Evolutionary conservation across 1,140 invertebrate species (phyloP), one percentile per base, ranked within the genome.

Genomic region (Oppia nitens): DNA sequence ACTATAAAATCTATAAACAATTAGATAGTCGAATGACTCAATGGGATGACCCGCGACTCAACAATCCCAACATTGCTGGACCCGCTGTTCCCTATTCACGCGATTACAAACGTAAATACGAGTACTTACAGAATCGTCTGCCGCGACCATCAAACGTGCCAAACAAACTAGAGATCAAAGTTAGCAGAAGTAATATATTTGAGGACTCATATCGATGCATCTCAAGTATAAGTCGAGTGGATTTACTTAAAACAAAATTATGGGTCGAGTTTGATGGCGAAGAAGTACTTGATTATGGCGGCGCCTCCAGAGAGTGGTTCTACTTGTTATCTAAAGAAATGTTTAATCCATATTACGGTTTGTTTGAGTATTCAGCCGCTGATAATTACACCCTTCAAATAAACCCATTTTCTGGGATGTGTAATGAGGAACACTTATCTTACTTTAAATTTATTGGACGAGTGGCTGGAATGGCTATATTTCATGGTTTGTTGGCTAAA

Each of bases 361-460:
- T 98, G 20, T 98, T 98, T 77, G 93, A 98, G 74, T 98, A 98
- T 77, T 96, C 92, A 14, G 93, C 94, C 17, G 94, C 93, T 72
- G 94, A 98, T 72, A 98, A 98, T 75, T 98, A 98, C 72, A 98
- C 94, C 17, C 75, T 98, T 52, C 95, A 98, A 80, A 97, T 98
- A 54, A 98, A 98, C 75, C 92, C 94, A 53, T 84, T 87, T 71
- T 97, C 93, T 53, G 93, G 91, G 11, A 77, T 96, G 40, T 94
- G 91, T 69, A 97, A 96, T 70, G 92, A 97, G 72, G 90, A 97
- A 66, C 94, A 98, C 74, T 77, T 98, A 51, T 84, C 83, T 71
- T 98, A 98, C 75, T 98, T 98, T 74, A 93, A 96, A 77, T 98
- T 98, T 71, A 96, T 98, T 68, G 95, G 95, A 59, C 77, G 92